These are phyloP conservation scores for Pogona vitticeps DNA, from an alignment of 2,113 vertebrate genomes.

Conservation along the genomic window DNA sequence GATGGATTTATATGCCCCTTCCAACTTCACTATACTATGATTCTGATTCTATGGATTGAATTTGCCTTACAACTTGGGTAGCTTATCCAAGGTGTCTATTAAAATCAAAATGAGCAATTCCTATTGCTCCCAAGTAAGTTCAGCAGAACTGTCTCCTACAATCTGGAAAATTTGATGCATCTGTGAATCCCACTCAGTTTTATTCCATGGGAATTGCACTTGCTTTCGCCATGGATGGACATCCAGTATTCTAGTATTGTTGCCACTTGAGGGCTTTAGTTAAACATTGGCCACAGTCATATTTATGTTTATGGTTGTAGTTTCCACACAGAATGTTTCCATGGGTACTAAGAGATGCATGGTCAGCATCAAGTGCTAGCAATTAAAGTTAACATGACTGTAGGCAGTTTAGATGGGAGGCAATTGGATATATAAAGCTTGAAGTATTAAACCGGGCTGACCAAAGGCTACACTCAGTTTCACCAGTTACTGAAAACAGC, in stretches of 20 bases:
- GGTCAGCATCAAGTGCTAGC: neutral
- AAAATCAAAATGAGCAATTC: no score
- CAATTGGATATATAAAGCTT: neutral
- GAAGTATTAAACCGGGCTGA: neutral
- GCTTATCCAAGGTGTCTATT: no score
- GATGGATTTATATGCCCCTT: no score
- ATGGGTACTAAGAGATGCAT: neutral
- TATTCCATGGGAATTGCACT: neutral
- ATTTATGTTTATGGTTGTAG: neutral
- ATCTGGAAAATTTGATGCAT: neutral
- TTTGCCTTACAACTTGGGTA: no score
- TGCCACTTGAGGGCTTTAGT: neutral
- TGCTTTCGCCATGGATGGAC: neutral
- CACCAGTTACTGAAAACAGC: neutral
- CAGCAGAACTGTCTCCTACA: no score
- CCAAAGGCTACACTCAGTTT: neutral
- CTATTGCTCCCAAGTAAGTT: no score
- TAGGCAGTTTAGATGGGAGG: neutral
- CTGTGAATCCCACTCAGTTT: neutral
- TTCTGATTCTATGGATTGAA: no score
- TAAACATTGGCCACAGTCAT: neutral
- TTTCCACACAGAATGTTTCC: neutral
- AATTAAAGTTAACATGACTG: neutral
- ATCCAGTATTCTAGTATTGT: neutral
- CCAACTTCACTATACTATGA: no score